phyloP scores from a whole-genome alignment of 2,113 vertebrate genomes.

The Laticauda colubrina region DNA sequence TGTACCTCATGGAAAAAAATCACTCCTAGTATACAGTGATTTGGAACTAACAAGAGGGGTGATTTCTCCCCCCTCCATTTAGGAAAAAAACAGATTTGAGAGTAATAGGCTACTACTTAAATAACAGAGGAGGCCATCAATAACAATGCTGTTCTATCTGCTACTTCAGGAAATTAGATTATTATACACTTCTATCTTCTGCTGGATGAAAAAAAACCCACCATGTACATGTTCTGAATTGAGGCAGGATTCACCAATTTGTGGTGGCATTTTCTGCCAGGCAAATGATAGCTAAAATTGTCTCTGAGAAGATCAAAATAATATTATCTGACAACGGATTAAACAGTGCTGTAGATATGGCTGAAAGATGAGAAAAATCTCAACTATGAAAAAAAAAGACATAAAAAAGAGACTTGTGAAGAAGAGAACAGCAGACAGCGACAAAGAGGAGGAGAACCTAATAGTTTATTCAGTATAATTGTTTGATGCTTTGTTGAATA shows the following conservation, averaged over 20 bases:
- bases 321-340: constrained; percentile 30
- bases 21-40: constrained; percentile 13
- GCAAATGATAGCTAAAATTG: neutral
- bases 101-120: constrained; percentile 31
- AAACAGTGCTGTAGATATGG: neutral
- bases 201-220: constrained; percentile 9
- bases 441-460: neutral
- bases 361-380: neutral
- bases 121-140: constrained; percentile 21
- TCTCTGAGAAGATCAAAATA: neutral
- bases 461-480: neutral
- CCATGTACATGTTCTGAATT: constrained; percentile 5
- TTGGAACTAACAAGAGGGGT: constrained; percentile 16
- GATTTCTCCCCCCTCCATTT: constrained; percentile 42
- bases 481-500: neutral
- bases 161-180: constrained; percentile 11
- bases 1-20: constrained; percentile 21
- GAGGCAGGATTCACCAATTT: neutral
- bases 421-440: neutral
- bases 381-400: neutral
- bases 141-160: constrained; percentile 16
- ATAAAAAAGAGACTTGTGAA: neutral
- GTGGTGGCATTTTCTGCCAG: constrained; percentile 22
- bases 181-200: constrained; percentile 33
- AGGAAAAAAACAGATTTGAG: constrained; percentile 31